Conservation (phyloP, 1,140 invertebrate species). For the Hirudo medicinalis region DNA sequence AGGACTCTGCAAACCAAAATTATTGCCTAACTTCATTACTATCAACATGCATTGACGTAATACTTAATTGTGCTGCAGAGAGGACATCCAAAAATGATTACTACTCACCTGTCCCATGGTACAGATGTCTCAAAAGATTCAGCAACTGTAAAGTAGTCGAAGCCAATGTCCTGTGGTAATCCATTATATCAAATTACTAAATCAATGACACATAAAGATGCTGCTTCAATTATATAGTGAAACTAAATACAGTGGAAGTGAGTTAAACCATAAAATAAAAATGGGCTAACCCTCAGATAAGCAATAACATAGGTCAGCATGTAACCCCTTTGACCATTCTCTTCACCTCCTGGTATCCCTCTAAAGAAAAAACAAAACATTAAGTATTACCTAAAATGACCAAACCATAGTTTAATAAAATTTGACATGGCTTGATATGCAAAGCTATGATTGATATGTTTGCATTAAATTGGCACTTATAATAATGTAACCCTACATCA, state of each 20-base stretch:
- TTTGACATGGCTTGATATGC: neutral
- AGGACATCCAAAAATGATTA: no score
- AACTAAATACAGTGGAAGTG: neutral
- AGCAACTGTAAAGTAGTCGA: conserved; percentile 74
- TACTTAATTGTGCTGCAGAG: neutral
- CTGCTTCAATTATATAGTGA: neutral
- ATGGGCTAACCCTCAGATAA: conserved; percentile 62
- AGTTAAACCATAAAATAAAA: neutral
- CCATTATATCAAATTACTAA: no score
- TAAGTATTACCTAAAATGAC: conserved; percentile 5
- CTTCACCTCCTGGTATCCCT: conserved; percentile 74
- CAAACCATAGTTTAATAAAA: neutral
- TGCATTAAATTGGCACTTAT: no score
- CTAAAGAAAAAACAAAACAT: conserved; percentile 27
- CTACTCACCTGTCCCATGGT: conserved; percentile 62
- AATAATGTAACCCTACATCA: no score
- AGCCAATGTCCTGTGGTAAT: conserved; percentile 62
- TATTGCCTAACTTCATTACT: neutral
- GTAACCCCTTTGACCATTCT: conserved; percentile 86
- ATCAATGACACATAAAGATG: no score
- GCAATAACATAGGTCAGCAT: conserved; percentile 95
- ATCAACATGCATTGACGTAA: conserved; percentile 5
- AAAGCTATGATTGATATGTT: no score
- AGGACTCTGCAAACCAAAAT: conserved; percentile 48
- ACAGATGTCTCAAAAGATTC: conserved; percentile 98